A percentile compares a stretch with the other conserved stretches of the same genome.
These are phyloP conservation scores for Clupea harengus DNA, from an alignment of 2,113 vertebrate species.

Conservation along the genomic window DNA sequence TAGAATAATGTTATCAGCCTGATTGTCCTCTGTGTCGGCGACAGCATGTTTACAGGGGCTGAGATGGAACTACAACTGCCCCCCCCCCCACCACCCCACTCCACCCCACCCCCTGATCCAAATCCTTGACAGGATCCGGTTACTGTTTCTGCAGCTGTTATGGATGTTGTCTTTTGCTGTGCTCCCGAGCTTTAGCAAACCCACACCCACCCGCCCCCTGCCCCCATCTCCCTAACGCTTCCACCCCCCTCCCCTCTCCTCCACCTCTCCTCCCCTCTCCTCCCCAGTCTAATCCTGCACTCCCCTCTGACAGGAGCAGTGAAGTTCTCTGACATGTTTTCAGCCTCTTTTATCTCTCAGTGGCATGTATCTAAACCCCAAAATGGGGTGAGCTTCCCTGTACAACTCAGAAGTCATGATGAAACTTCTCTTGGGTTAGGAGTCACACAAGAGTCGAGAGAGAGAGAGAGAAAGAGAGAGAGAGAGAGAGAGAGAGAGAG, in stretches of 20 bases:
- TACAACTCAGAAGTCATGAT: background rate
- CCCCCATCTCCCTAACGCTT: slow-evolving; percentile 4
- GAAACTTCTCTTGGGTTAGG: background rate
- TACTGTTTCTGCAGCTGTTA: slow-evolving; percentile 74
- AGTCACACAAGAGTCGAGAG: background rate
- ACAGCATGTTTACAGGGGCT: background rate
- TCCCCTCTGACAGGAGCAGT: background rate
- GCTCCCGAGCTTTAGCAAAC: slow-evolving; percentile 56
- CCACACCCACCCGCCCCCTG: slow-evolving; percentile 45
- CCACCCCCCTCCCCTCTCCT: background rate
- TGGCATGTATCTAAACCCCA: background rate
- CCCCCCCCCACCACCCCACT: too few relatives aligned
- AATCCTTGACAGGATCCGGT: slow-evolving; percentile 55
- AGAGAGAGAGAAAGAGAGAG: background rate
- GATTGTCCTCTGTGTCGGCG: background rate
- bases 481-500: background rate
- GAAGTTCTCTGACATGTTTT: background rate
- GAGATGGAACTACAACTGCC: background rate
- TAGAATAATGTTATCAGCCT: slow-evolving; percentile 9
- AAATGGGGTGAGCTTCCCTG: background rate
- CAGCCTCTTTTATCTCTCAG: background rate
- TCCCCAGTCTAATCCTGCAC: background rate
- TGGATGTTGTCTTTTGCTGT: slow-evolving; percentile 65
- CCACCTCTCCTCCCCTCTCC: background rate
- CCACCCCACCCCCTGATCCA: background rate